A percentile compares a stretch with the other conserved stretches of the same genome.
Conservation (phyloP, 2,888 invertebrate species). For the Chymomyza caudatula region DNA sequence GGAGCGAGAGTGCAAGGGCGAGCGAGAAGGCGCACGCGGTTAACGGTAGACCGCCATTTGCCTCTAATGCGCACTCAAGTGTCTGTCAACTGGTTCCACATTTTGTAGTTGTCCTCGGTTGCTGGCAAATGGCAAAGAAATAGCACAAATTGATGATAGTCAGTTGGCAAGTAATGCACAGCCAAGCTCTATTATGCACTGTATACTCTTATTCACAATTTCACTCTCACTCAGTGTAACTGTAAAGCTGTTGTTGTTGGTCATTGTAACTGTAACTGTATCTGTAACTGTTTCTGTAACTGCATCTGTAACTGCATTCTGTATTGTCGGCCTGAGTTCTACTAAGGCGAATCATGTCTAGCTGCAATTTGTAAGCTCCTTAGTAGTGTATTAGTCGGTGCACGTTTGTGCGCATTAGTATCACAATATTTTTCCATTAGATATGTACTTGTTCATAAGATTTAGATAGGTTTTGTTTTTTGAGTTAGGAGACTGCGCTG, state of each 20-base stretch:
- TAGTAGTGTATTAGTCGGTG: background rate
- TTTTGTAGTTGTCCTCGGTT: slow-evolving; percentile 17
- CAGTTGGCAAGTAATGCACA: slow-evolving; percentile 2
- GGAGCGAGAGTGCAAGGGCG: background rate
- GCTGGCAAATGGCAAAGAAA: slow-evolving; percentile 41
- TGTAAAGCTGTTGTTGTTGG: too few relatives aligned
- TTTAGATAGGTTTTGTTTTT: too few relatives aligned
- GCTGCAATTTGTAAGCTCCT: background rate
- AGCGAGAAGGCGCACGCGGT: background rate
- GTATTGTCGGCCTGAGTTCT: background rate
- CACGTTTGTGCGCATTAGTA: background rate
- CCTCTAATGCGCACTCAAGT: slow-evolving; percentile 63
- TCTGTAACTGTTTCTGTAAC: background rate
- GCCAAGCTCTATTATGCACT: background rate
- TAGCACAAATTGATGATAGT: slow-evolving; percentile 63
- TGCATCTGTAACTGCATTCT: background rate
- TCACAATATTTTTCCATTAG: background rate
- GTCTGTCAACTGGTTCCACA: slow-evolving; percentile 52
- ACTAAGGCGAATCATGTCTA: background rate
- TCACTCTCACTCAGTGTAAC: too few relatives aligned
- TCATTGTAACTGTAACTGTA: too few relatives aligned
- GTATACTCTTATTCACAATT: background rate
- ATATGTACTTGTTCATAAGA: too few relatives aligned
- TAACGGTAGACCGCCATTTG: slow-evolving; percentile 15
- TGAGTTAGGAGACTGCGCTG: too few relatives aligned